Evolutionary conservation across 2,113 vertebrate genomes (phyloP).

Genomic region (Prolemur simus): DNA sequence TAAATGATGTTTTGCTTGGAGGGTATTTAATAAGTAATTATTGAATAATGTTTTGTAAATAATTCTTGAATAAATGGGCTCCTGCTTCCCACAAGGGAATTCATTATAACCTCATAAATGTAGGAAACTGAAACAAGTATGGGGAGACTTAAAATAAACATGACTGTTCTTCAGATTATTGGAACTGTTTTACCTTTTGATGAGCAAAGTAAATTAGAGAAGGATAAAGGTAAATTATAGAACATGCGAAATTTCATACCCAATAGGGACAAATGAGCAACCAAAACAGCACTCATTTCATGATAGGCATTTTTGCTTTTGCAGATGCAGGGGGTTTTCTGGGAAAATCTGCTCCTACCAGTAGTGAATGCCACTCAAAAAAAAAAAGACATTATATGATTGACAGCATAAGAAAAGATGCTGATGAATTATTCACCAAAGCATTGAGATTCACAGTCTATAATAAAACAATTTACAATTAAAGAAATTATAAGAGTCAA

Average conservation of each 20-base stretch:
- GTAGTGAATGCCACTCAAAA: not conserved
- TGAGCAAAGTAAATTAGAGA: not conserved
- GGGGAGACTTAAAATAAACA: not conserved
- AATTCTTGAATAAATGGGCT: not conserved
- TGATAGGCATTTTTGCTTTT: not conserved
- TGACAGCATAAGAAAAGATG: not conserved
- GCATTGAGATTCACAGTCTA: not conserved
- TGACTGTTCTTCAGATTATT: not conserved
- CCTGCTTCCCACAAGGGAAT: not conserved
- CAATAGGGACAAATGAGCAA: not conserved
- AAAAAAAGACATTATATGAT: not conserved
- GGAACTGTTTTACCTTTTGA: not conserved
- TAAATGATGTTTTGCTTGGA: not conserved
- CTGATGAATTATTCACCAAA: constrained; percentile 31
- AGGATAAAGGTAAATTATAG: not conserved
- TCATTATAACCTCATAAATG: not conserved
- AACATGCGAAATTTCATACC: not conserved
- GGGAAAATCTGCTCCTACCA: not conserved
- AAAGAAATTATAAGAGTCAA: constrained; percentile 12
- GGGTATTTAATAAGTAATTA: not conserved
- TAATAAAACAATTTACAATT: not conserved
- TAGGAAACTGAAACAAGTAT: not conserved
- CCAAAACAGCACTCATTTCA: not conserved
- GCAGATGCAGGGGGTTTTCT: not conserved
- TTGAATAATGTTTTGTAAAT: not conserved